A percentile compares a stretch with the other conserved stretches of the same genome.
Evolutionary conservation across 64 coral and sea anemone genomes (phyloP).

Genomic region (Montipora foliosa): DNA sequence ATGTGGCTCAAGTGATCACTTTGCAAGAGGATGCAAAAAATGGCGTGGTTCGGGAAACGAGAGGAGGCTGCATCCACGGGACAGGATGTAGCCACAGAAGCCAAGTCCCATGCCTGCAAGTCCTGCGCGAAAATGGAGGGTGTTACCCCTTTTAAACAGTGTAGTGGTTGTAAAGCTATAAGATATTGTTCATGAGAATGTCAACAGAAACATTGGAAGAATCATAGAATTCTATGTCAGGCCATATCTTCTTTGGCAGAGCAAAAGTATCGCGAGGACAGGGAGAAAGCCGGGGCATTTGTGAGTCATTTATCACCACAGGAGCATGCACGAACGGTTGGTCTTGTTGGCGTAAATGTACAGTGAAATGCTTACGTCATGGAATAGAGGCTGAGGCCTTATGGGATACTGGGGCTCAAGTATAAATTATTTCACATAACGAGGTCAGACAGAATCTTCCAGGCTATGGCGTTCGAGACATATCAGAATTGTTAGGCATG

Average conservation of each 20-base stretch:
- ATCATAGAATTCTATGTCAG: slow-evolving; percentile 46
- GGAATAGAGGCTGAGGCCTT: slow-evolving; percentile 10
- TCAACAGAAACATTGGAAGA: slow-evolving; percentile 60
- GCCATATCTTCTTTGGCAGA: slow-evolving; percentile 37
- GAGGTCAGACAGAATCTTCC: slow-evolving; percentile 38
- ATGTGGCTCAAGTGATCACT: too few species aligned
- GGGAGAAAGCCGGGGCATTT: neutral
- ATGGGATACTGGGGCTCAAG: slow-evolving; percentile 85
- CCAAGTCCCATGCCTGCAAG: too few species aligned
- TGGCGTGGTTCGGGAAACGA: too few species aligned
- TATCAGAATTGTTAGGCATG: slow-evolving; percentile 56
- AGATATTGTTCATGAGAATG: slow-evolving; percentile 67
- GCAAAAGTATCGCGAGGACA: slow-evolving; percentile 31
- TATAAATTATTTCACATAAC: slow-evolving; percentile 53
- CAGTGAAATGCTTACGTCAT: slow-evolving; percentile 56
- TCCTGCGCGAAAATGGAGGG: too few species aligned
- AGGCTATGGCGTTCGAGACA: slow-evolving; percentile 35
- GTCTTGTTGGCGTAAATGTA: slow-evolving; percentile 73
- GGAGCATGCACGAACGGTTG: slow-evolving; percentile 56
- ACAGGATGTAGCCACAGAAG: too few species aligned
- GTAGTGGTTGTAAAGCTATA: neutral
- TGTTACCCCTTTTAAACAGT: too few species aligned
- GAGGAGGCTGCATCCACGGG: too few species aligned
- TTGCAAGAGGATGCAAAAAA: too few species aligned
- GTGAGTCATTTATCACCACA: slow-evolving; percentile 69